These are phyloP conservation scores for Epinephelus coioides DNA, from an alignment of 2,797 vertebrate species.

Conservation along the genomic window DNA sequence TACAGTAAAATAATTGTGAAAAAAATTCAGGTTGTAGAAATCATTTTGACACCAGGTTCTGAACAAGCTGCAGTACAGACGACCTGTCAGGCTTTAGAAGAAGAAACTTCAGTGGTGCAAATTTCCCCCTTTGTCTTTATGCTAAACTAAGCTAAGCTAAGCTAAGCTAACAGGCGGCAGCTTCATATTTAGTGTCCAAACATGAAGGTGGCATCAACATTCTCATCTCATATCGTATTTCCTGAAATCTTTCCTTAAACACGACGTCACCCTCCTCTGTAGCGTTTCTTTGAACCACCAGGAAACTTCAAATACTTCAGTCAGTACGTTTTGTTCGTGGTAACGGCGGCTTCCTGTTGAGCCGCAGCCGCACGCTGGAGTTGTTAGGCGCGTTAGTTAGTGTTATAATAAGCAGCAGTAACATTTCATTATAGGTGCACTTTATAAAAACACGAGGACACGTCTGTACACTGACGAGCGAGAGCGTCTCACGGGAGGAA, in stretches of 20 bases:
- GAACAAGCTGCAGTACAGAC: too few relatives aligned
- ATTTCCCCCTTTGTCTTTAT: too few relatives aligned
- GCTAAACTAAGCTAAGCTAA: too few relatives aligned
- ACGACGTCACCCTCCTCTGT: background rate
- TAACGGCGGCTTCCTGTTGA: too few relatives aligned
- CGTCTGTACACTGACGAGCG: slow-evolving; percentile 52
- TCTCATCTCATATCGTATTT: background rate
- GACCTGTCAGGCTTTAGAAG: too few relatives aligned
- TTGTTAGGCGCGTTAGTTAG: slow-evolving; percentile 60
- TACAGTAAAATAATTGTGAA: too few relatives aligned
- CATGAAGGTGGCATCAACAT: background rate
- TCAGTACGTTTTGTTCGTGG: background rate
- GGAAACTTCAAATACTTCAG: background rate
- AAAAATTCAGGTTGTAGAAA: too few relatives aligned
- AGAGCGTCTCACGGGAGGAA: slow-evolving; percentile 42
- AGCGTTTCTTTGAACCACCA: slow-evolving; percentile 4
- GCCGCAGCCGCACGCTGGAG: background rate
- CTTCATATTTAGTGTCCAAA: too few relatives aligned
- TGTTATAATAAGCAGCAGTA: slow-evolving; percentile 66
- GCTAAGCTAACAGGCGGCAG: too few relatives aligned
- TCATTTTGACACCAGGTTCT: too few relatives aligned
- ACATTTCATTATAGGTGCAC: slow-evolving; percentile 51
- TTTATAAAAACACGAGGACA: slow-evolving; percentile 36
- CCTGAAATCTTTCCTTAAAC: background rate
- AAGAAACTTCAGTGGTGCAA: too few relatives aligned